phyloP scores from a whole-genome alignment of 1,140 invertebrate genomes.

The Condylostylus longicornis region DNA sequence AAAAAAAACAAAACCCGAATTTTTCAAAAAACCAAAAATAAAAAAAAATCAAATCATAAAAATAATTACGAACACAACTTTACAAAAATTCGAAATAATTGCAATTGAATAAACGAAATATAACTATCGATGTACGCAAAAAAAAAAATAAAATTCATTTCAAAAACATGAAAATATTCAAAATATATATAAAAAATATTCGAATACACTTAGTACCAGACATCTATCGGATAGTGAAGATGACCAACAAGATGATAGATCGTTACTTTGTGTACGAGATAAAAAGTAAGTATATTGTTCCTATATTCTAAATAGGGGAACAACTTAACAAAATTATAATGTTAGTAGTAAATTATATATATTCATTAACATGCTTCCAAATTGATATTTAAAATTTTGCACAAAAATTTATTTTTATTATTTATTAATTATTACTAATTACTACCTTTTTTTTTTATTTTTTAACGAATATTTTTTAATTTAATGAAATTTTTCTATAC shows the following conservation, averaged over 20 bases:
- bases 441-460: background rate
- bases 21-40: too few relatives aligned
- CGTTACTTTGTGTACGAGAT: slow-evolving; percentile 25
- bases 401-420: too few relatives aligned
- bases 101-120: too few relatives aligned
- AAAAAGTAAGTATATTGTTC: slow-evolving; percentile 16
- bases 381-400: too few relatives aligned
- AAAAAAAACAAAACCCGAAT: too few relatives aligned
- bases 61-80: too few relatives aligned
- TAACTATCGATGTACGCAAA: background rate
- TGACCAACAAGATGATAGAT: slow-evolving; percentile 27
- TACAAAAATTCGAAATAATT: too few relatives aligned
- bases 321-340: background rate
- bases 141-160: background rate
- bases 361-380: too few relatives aligned
- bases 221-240: slow-evolving; percentile 32
- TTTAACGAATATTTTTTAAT: background rate
- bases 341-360: background rate
- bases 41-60: too few relatives aligned
- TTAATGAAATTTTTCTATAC: background rate
- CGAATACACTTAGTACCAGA: slow-evolving; percentile 10
- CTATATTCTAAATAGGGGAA: too few relatives aligned
- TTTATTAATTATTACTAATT: background rate
- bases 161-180: background rate
- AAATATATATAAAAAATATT: too few relatives aligned